Percentiles rank a stretch among this genome's conserved stretches.
Evolutionary conservation across 2,888 invertebrate species (phyloP).

Genomic region (Temnothorax rugatulus): DNA sequence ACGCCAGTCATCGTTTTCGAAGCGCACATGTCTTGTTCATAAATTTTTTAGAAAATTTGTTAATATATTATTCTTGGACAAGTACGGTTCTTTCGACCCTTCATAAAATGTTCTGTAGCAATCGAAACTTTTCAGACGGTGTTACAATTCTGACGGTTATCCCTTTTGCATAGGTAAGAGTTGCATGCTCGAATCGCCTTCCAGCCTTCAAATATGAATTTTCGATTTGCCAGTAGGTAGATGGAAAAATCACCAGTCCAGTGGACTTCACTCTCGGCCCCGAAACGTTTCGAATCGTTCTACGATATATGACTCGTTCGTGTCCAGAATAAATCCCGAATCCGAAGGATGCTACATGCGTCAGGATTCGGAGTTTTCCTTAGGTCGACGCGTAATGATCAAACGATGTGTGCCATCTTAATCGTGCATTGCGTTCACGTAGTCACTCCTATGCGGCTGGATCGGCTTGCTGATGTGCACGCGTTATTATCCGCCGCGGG

Average conservation of each 20-base stretch:
- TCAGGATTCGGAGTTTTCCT: slow-evolving; percentile 60
- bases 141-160: not conserved
- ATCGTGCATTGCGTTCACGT: slow-evolving; percentile 71
- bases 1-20: slow-evolving; percentile 21
- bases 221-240: slow-evolving; percentile 53
- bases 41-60: not conserved
- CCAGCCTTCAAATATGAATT: slow-evolving; percentile 42
- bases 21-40: not conserved
- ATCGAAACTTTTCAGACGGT: not conserved
- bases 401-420: slow-evolving; percentile 72
- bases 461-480: slow-evolving; percentile 64
- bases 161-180: slow-evolving; percentile 40
- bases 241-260: slow-evolving; percentile 48
- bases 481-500: slow-evolving; percentile 40
- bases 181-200: slow-evolving; percentile 40
- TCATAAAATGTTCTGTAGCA: slow-evolving; percentile 1
- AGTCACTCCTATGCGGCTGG: slow-evolving; percentile 58
- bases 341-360: slow-evolving; percentile 25
- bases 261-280: slow-evolving; percentile 15
- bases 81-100: not conserved
- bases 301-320: slow-evolving; percentile 58
- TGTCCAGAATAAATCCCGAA: slow-evolving; percentile 58
- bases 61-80: not conserved
- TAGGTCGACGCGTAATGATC: slow-evolving; percentile 67
- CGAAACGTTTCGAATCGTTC: slow-evolving; percentile 64